Evolutionary conservation across 2,888 invertebrate genomes (phyloP).

Genomic region (Odiellus spinosus): DNA sequence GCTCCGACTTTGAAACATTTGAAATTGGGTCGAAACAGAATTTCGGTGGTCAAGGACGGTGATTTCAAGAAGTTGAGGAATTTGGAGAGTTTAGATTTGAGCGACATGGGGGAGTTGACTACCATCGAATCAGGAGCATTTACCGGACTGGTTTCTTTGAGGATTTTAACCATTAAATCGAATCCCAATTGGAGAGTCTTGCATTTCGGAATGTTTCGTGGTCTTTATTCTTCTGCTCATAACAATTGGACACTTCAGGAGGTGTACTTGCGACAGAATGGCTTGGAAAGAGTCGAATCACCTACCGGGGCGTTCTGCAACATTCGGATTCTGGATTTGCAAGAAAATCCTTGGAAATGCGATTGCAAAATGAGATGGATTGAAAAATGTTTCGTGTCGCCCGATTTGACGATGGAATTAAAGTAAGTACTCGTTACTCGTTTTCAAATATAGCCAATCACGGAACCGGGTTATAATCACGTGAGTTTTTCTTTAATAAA

Average conservation of each 20-base stretch:
- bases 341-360: constrained; percentile 18
- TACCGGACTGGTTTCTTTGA: constrained; percentile 6
- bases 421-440: constrained; percentile 4
- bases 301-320: constrained; percentile 5
- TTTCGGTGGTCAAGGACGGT: not conserved
- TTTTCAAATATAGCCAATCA: not conserved
- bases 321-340: constrained; percentile 14
- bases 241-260: constrained; percentile 1
- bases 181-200: no score
- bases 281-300: constrained; percentile 2
- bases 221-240: no score
- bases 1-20: constrained; percentile 9
- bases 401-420: constrained; percentile 9
- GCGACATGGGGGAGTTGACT: constrained; percentile 10
- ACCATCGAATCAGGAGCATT: constrained; percentile 14
- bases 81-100: constrained; percentile 14
- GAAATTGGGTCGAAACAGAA: constrained; percentile 4
- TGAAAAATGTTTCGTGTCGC: constrained; percentile 8
- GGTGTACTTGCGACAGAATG: constrained; percentile 9
- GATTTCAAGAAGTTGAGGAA: constrained; percentile 14
- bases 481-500: no score
- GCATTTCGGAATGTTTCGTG: no score
- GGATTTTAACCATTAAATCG: not conserved
- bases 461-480: no score
- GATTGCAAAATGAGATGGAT: constrained; percentile 19